Evolutionary conservation across 1,140 invertebrate genomes (phyloP), one percentile per base, ranked within the genome.

Genomic region (Subanguina moxae): DNA sequence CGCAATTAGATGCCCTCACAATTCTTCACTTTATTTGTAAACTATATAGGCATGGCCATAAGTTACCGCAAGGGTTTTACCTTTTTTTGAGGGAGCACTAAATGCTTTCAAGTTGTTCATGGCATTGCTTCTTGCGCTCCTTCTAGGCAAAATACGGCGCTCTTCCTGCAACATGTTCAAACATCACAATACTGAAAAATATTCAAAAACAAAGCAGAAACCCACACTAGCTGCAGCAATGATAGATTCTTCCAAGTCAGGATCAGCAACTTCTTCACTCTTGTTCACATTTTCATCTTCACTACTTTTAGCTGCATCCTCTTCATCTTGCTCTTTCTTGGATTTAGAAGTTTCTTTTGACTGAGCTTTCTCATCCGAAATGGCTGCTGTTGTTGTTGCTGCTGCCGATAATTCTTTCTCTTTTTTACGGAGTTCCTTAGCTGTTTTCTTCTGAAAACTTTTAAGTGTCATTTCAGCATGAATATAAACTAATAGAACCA

Each of bases 71-170:
- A 48, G 17, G 19, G 27, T 23, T 57, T 19, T 13, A 57, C 30
- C 48, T 52, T 52, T 52, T 25, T 52, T 52, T 0, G 68, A 66
- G 17, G 68, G 45, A 1, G n/a, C 57, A 7, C 62, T 65, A 57
- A 77, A 70, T 19, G 43, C n/a, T 57, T 76, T 76, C 15, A 76
- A 15, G 48, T 77, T 76, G 1, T 56, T 64, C 8, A 77, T 59
- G 27, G 74, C 74, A 8, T 32, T 57, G 67, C 65, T 76, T 67
- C 74, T 21, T 17, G 74, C 75, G 38, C n/a, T 74, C 32, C 74
- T 56, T 28, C 75, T 57, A 15, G 74, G 74, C 0, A 76, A 45
- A 21, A 76, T 69, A 28, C 75, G 67, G 1, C 74, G 75, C 21
- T 74, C 72, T 48, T 70, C 66, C 68, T 70, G 46, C 1, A 61